Evolutionary conservation across 2,113 vertebrate species (phyloP).

Genomic region (Cairina moschata): DNA sequence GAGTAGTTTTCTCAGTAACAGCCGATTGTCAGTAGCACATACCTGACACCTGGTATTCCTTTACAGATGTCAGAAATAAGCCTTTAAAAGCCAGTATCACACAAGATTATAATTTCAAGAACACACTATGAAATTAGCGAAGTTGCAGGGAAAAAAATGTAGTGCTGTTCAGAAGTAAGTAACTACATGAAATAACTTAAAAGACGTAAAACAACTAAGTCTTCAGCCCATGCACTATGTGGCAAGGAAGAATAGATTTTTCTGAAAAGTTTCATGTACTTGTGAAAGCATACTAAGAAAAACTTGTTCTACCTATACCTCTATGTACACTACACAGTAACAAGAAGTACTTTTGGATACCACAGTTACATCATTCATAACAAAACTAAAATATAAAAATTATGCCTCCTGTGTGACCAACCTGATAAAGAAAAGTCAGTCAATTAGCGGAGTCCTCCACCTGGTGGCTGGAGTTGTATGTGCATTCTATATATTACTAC

Average conservation of each 20-base stretch:
- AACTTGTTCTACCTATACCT: background rate
- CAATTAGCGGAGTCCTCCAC: constrained; percentile 55
- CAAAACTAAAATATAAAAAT: background rate
- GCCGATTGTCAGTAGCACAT: background rate
- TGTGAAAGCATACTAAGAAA: background rate
- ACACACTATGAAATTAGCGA: background rate
- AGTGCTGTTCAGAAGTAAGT: background rate
- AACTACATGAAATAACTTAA: background rate
- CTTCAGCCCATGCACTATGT: background rate
- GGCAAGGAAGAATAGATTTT: background rate
- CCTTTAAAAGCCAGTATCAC: background rate
- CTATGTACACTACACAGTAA: background rate
- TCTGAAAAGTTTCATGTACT: background rate
- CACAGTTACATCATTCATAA: background rate
- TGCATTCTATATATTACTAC: background rate
- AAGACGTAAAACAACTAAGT: background rate
- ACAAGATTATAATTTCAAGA: background rate
- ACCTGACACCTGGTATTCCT: background rate
- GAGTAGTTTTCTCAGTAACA: background rate
- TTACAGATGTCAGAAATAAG: background rate
- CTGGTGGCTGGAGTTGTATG: constrained; percentile 43
- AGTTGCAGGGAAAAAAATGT: background rate
- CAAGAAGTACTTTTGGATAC: background rate
- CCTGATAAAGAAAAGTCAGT: background rate
- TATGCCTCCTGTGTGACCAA: background rate